A percentile compares a stretch with the other conserved stretches of the same genome.
Conservation (phyloP, 2,113 vertebrate genomes). For the Rhinogobius similis region DNA sequence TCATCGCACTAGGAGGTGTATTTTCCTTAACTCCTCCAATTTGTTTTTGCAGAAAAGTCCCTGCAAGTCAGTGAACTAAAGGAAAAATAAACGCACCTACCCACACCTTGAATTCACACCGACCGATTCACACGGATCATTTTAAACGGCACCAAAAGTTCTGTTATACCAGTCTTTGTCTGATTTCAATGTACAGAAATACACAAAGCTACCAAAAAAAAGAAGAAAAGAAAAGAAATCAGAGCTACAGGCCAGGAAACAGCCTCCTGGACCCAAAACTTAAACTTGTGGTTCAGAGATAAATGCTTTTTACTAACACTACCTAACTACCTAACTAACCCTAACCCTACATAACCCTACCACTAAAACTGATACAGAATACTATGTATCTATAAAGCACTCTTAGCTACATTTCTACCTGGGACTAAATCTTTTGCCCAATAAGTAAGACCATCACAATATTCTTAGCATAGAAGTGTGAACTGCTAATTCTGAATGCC, state of each 20-base stretch:
- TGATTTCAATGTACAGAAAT: not conserved
- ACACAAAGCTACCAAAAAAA: too few species aligned
- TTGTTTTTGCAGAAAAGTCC: constrained; percentile 31
- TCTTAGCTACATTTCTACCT: constrained; percentile 9
- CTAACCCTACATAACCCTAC: constrained; percentile 14
- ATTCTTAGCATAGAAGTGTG: constrained; percentile 26
- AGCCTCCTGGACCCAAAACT: not conserved
- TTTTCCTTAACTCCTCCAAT: constrained; percentile 33
- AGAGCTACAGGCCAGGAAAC: not conserved
- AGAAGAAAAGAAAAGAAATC: not conserved
- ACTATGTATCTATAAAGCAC: constrained; percentile 34
- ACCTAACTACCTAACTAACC: too few species aligned
- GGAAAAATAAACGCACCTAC: constrained; percentile 56
- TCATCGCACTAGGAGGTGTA: constrained; percentile 12
- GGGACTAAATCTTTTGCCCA: not conserved
- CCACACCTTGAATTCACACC: constrained; percentile 24
- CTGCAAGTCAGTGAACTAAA: constrained; percentile 24
- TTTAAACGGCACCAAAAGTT: constrained; percentile 8
- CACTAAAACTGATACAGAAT: constrained; percentile 3
- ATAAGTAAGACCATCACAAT: constrained; percentile 7
- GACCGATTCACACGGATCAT: constrained; percentile 17
- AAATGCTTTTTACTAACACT: too few species aligned
- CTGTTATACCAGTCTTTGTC: not conserved
- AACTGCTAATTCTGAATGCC: constrained; percentile 24
- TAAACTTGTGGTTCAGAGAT: too few species aligned